Evolutionary conservation across 2,797 vertebrate genomes (phyloP), one percentile per base, ranked within the genome.

Genomic region (Mastacembelus armatus): DNA sequence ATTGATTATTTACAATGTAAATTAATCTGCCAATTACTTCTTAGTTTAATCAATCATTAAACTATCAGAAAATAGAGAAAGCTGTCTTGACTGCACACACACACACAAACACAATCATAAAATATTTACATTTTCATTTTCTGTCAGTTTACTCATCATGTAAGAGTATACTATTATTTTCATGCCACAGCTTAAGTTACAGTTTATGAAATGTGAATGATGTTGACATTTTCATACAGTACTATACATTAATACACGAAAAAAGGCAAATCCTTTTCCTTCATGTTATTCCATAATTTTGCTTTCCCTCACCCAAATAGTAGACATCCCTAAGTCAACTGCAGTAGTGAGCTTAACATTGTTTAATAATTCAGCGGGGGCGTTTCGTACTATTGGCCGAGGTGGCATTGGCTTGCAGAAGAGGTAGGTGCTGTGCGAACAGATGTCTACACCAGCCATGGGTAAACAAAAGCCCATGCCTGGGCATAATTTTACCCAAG

Each of bases 371-470:
- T 90, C 80, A 83, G 77, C 33, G 58, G 71, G 51, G 80, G 80
- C 38, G 52, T 89, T 83, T 88, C 84, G 70, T 74, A 42, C 77
- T 60, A 44, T 85, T 89, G 87, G 81, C 85, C 73, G 66, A n/a
- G 78, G 71, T 89, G 89, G 88, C 83, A 78, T 78, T 89, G 88
- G 87, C 79, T 68, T 40, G 69, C 64, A 60, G 87, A 63, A 86
- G 77, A 82, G 85, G 65, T 45, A 39, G 76, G 57, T 84, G 85
- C 92, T 87, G 89, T 66, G 91, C 39, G 84, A 93, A 84, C 92
- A 92, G 91, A 93, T 93, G 93, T 91, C 90, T 82, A 62, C 81
- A 77, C 73, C 74, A 81, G 78, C 79, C 77, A 78, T 63, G 63
- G 77, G 80, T 89, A 89, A 92, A 91, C 87, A 89, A 80, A 86